Conservation (phyloP, 2,888 invertebrate species). For the Plagiodera versicolora region DNA sequence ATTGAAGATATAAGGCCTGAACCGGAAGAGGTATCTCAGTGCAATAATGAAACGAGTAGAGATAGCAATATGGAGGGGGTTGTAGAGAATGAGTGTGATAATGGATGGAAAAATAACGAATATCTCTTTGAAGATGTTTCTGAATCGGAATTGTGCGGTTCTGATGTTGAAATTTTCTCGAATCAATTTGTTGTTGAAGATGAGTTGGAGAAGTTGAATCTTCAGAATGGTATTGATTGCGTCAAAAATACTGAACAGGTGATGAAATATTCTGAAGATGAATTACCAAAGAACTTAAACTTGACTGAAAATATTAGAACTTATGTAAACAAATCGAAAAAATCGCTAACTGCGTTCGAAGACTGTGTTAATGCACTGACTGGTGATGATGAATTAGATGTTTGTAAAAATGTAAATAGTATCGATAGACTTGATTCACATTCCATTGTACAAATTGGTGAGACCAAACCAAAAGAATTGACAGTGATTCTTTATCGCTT, state of each 20-base stretch:
- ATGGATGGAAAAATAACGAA: background rate
- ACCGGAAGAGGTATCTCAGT: conserved; percentile 14
- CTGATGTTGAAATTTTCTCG: conserved; percentile 19
- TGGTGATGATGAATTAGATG: conserved; percentile 29
- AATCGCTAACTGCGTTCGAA: conserved; percentile 27
- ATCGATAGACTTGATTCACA: conserved; percentile 26
- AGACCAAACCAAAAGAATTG: conserved; percentile 30
- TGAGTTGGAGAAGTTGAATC: conserved; percentile 17
- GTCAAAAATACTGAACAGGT: conserved; percentile 5
- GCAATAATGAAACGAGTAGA: conserved; percentile 22
- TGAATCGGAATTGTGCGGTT: background rate
- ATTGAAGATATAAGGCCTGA: conserved; percentile 5
- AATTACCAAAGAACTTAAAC: conserved; percentile 33
- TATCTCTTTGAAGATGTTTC: conserved; percentile 11
- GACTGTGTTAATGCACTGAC: conserved; percentile 32
- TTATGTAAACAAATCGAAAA: conserved; percentile 28
- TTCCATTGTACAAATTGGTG: conserved; percentile 32
- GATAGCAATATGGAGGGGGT: conserved; percentile 2
- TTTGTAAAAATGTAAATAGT: conserved; percentile 36
- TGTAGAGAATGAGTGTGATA: background rate
- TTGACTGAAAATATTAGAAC: conserved; percentile 36
- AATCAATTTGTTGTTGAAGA: conserved; percentile 16
- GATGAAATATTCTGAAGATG: conserved; percentile 18
- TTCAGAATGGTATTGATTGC: conserved; percentile 16
- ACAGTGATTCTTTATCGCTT: conserved; percentile 29